Conservation (phyloP, 2,113 vertebrate genomes). For the Vombatus ursinus region DNA sequence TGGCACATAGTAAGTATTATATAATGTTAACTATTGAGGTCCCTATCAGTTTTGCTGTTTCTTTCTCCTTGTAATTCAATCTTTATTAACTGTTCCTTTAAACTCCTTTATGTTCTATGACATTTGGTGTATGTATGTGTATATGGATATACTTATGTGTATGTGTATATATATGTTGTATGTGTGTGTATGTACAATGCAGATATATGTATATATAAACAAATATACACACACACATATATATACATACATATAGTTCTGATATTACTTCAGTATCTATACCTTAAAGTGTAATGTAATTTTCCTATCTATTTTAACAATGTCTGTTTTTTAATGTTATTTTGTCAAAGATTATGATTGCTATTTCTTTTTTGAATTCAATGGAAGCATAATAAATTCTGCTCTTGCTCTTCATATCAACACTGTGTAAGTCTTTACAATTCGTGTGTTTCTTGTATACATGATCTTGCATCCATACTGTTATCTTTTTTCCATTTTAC, state of each 20-base stretch:
- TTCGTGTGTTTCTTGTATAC: not conserved
- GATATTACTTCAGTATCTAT: not conserved
- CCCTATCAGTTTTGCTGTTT: not conserved
- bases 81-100: not conserved
- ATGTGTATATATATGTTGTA: not conserved
- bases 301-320: not conserved
- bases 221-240: not conserved
- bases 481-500: not conserved
- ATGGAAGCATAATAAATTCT: not conserved
- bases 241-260: not conserved
- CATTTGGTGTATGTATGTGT: not conserved
- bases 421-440: not conserved
- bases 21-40: not conserved
- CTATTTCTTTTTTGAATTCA: not conserved
- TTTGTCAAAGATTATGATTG: not conserved
- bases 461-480: not conserved
- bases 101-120: not conserved
- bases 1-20: not conserved
- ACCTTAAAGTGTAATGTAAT: not conserved
- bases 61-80: not conserved
- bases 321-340: not conserved
- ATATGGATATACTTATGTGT: too few relatives aligned
- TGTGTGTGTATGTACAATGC: too few relatives aligned
- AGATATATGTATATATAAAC: not conserved
- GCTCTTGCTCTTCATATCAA: not conserved